phyloP scores from a whole-genome alignment of 1,140 invertebrate genomes.

The Drosophila tristis region DNA sequence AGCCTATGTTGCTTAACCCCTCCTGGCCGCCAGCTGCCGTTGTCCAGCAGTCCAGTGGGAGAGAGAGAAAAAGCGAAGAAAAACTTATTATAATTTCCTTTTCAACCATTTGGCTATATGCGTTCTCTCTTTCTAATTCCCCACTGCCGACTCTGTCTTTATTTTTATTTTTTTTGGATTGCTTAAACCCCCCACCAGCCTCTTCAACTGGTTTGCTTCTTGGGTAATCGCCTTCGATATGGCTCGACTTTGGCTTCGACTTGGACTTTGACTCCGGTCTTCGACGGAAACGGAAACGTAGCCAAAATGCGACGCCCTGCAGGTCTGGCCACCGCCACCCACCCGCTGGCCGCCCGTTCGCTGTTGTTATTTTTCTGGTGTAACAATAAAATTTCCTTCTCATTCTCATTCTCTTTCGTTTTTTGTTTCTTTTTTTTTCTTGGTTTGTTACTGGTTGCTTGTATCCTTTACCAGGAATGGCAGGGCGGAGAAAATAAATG shows the following conservation, averaged over 20 bases:
- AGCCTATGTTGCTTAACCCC: slow-evolving; percentile 5
- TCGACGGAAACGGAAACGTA: slow-evolving; percentile 80
- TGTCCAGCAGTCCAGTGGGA: slow-evolving; percentile 36
- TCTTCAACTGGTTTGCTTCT: slow-evolving; percentile 34
- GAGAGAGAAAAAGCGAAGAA: slow-evolving; percentile 25
- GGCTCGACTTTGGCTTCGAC: slow-evolving; percentile 35
- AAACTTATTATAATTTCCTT: slow-evolving; percentile 74
- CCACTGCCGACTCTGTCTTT: slow-evolving; percentile 6
- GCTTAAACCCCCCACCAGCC: neutral
- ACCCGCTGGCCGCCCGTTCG: slow-evolving; percentile 4
- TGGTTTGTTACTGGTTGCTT: neutral
- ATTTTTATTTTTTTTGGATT: slow-evolving; percentile 8
- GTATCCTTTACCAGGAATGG: slow-evolving; percentile 27
- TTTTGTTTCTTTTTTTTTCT: slow-evolving; percentile 5
- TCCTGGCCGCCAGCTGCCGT: slow-evolving; percentile 26
- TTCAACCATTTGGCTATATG: slow-evolving; percentile 2
- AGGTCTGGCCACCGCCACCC: slow-evolving; percentile 22
- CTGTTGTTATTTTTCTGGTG: slow-evolving; percentile 80
- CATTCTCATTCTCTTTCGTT: slow-evolving; percentile 44
- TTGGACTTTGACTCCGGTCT: slow-evolving; percentile 38
- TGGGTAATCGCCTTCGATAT: slow-evolving; percentile 69
- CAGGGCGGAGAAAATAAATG: slow-evolving; percentile 42
- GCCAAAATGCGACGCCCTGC: slow-evolving; percentile 77
- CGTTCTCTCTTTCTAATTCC: no score
- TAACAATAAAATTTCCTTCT: slow-evolving; percentile 74